A percentile compares a stretch with the other conserved stretches of the same genome.
Evolutionary conservation across 2,888 invertebrate genomes (phyloP).

Genomic region (Sesia apiformis): DNA sequence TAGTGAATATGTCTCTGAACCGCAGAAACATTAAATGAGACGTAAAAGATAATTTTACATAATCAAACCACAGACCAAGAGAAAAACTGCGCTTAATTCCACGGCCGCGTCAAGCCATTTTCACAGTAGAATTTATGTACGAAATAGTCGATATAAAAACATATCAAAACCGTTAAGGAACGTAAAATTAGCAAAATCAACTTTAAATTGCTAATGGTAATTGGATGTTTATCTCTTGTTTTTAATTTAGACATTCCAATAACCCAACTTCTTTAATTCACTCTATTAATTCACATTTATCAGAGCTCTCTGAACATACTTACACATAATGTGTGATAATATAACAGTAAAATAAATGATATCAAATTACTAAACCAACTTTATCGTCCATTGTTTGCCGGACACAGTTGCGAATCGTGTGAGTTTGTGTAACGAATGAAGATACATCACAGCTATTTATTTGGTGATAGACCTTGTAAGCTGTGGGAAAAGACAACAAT

Average conservation of each 20-base stretch:
- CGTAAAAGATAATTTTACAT: background rate
- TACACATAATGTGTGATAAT: background rate
- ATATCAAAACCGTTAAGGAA: too few relatives aligned
- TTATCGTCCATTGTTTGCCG: constrained; percentile 44
- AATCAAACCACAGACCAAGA: background rate
- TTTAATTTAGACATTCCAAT: too few relatives aligned
- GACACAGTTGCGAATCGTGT: constrained; percentile 18
- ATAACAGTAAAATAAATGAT: constrained; percentile 31
- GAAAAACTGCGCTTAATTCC: background rate
- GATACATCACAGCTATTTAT: constrained; percentile 13
- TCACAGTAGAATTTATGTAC: constrained; percentile 11
- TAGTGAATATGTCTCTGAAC: too few relatives aligned
- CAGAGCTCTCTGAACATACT: too few relatives aligned
- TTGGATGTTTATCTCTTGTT: too few relatives aligned
- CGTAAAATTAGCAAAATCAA: too few relatives aligned
- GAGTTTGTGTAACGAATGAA: constrained; percentile 21
- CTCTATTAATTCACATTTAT: too few relatives aligned
- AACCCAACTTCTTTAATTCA: too few relatives aligned
- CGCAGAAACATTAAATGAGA: background rate
- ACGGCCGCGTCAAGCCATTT: constrained; percentile 11
- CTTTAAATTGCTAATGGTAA: too few relatives aligned
- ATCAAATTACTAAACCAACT: constrained; percentile 37
- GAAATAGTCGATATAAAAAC: too few relatives aligned
- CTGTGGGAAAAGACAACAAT: constrained; percentile 15
- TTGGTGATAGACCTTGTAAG: constrained; percentile 10